Percentiles rank a stretch among this genome's conserved stretches.
Evolutionary conservation across 2,113 vertebrate species (phyloP).

Genomic region (Corythornis cristatus): DNA sequence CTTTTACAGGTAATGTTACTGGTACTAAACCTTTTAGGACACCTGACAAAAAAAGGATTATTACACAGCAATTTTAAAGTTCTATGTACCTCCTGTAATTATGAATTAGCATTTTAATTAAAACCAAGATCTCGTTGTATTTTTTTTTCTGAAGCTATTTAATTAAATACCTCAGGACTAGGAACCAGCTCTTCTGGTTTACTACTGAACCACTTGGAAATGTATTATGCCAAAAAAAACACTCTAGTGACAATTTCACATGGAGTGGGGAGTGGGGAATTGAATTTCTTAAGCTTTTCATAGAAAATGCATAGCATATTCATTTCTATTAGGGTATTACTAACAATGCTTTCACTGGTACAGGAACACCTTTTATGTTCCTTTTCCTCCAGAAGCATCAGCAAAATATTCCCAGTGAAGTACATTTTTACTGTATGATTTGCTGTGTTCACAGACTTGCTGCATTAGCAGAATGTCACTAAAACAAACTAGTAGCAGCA

Average conservation of each 20-base stretch:
- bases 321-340: background rate
- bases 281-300: background rate
- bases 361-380: background rate
- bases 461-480: background rate
- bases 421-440: background rate
- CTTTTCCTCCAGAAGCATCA: background rate
- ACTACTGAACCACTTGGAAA: background rate
- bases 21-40: background rate
- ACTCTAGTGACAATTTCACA: background rate
- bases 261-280: fast-evolving
- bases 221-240: background rate
- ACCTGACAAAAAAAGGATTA: background rate
- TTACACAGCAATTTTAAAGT: background rate
- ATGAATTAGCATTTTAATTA: constrained; percentile 44
- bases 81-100: background rate
- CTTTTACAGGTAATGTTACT: background rate
- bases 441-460: background rate
- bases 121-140: background rate
- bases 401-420: background rate
- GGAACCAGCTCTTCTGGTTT: background rate
- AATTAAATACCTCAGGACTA: background rate
- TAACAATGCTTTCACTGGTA: background rate
- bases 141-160: background rate
- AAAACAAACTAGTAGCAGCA: background rate
- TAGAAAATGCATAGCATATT: background rate